Percentiles rank a stretch among this genome's conserved stretches.
Conservation (phyloP, 2,797 vertebrate species). For the Lemur catta region DNA sequence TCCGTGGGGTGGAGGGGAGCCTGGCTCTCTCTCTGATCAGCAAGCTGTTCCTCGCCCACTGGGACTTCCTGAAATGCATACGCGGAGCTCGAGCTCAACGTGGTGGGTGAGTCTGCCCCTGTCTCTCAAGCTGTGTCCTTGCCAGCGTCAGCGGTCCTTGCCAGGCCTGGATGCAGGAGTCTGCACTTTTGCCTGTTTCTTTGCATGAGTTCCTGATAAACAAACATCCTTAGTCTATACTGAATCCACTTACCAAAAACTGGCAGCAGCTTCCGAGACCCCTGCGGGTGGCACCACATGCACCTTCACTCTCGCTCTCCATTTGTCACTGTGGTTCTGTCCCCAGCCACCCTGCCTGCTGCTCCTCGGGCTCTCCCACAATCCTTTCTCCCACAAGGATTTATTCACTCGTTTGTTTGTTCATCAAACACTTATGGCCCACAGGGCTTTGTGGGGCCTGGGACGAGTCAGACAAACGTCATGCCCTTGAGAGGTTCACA, state of each 20-base stretch:
- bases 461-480: background rate
- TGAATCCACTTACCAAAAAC: background rate
- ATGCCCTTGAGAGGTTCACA: background rate
- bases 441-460: background rate
- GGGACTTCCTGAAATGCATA: background rate
- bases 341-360: background rate
- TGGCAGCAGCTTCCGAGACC: background rate
- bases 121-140: background rate
- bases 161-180: background rate
- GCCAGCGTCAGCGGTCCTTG: background rate
- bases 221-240: background rate
- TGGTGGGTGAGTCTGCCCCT: background rate
- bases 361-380: background rate
- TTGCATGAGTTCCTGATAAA: background rate
- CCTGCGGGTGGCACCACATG: background rate
- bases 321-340: background rate
- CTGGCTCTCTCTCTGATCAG: background rate
- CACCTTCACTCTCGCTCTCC: rapidly evolving
- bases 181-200: background rate
- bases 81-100: background rate
- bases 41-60: background rate
- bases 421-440: background rate
- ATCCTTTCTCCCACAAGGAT: background rate
- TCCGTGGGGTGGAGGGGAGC: background rate
- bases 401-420: background rate